A percentile compares a stretch with the other conserved stretches of the same genome.
Conservation (phyloP, 2,888 invertebrate genomes). For the Catotricha subobsoleta region DNA sequence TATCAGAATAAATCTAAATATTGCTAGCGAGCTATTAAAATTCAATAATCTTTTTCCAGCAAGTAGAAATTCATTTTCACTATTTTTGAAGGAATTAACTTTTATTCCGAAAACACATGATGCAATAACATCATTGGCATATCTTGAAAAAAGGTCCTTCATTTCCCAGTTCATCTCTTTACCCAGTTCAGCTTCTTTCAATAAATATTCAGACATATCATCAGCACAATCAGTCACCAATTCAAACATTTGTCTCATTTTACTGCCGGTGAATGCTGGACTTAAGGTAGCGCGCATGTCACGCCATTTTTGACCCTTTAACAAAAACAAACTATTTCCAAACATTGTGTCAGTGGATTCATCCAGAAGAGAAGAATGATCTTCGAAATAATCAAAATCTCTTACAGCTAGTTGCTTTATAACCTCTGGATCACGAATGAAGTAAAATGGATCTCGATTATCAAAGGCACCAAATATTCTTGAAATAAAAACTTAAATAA, state of each 20-base stretch:
- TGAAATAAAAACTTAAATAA: constrained; percentile 11
- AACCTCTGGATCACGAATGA: constrained; percentile 22
- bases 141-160: constrained; percentile 19
- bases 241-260: constrained; percentile 31
- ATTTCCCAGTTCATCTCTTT: constrained; percentile 7
- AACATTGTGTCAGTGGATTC: constrained; percentile 30
- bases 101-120: constrained; percentile 20
- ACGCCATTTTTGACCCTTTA: constrained; percentile 22
- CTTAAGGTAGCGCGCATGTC: constrained; percentile 30
- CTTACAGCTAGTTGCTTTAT: constrained; percentile 25
- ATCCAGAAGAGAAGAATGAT: constrained; percentile 28
- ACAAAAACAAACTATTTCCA: constrained; percentile 18
- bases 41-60: not conserved
- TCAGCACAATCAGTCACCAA: constrained; percentile 17
- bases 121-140: constrained; percentile 20
- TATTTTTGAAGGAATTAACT: constrained; percentile 14
- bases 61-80: constrained; percentile 5
- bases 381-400: constrained; percentile 25
- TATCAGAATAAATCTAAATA: not conserved
- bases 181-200: not conserved
- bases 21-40: not conserved
- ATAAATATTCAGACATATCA: constrained; percentile 5
- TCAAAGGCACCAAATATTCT: constrained; percentile 28
- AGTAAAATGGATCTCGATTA: constrained; percentile 17
- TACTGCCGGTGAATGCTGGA: constrained; percentile 35